Evolutionary conservation across 2,888 invertebrate genomes (phyloP).

Genomic region (Lasioglossum figueresi): DNA sequence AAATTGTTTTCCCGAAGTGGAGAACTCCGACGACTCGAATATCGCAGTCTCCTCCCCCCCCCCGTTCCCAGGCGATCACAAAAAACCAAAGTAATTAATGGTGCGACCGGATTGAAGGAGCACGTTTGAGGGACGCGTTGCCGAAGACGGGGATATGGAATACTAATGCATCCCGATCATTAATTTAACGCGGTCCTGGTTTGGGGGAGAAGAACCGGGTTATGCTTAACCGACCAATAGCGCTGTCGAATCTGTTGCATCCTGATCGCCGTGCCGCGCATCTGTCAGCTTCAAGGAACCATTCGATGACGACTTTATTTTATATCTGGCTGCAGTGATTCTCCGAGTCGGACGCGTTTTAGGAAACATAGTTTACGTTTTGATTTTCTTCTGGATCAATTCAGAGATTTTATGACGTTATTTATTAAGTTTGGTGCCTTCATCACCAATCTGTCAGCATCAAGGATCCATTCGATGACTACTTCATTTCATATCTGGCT

Average conservation of each 20-base stretch:
- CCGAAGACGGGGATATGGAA: conserved; percentile 18
- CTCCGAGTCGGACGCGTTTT: not conserved
- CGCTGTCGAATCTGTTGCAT: not conserved
- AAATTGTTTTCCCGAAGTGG: conserved; percentile 64
- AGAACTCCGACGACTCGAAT: conserved; percentile 35
- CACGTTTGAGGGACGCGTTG: conserved; percentile 32
- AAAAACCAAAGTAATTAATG: conserved; percentile 64
- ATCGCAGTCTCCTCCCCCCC: not conserved
- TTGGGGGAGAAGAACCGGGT: not conserved
- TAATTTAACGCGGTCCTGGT: conserved; percentile 34
- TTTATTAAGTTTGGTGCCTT: not conserved
- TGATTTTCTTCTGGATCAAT: not conserved
- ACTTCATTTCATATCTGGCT: too few relatives aligned
- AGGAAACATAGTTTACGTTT: not conserved
- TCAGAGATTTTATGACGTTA: too few relatives aligned
- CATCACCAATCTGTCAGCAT: not conserved
- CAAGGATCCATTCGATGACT: not conserved
- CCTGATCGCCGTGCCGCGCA: not conserved
- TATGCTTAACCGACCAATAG: not conserved
- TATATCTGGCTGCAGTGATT: not conserved
- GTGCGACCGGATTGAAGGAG: conserved; percentile 41
- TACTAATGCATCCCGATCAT: conserved; percentile 55
- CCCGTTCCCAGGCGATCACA: not conserved
- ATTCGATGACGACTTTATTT: not conserved
- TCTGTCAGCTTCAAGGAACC: not conserved